Conservation (phyloP, 1,140 invertebrate species). For the Drosophila saltans region DNA sequence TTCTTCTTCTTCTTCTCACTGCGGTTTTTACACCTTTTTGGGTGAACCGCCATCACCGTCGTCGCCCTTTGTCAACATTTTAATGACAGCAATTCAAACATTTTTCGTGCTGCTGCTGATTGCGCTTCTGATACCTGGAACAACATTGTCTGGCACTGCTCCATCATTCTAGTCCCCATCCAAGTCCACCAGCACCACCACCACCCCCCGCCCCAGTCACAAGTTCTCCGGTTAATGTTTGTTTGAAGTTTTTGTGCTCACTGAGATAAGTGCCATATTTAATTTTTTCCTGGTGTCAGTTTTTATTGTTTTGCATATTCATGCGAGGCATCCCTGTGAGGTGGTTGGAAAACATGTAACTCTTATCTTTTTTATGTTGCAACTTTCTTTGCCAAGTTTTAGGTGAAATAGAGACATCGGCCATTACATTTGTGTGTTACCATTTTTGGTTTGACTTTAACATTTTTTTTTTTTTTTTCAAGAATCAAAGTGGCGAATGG, state of each 20-base stretch:
- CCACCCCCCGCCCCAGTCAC: too few species aligned
- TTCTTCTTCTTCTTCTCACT: slow-evolving; percentile 31
- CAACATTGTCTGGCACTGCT: slow-evolving; percentile 51
- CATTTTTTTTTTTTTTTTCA: too few species aligned
- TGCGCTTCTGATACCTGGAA: slow-evolving; percentile 60
- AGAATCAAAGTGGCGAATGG: too few species aligned
- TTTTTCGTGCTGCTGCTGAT: slow-evolving; percentile 55
- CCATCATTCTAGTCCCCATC: background rate
- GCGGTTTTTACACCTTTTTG: slow-evolving; percentile 74
- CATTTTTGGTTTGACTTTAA: background rate
- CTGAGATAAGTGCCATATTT: slow-evolving; percentile 73
- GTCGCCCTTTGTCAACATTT: slow-evolving; percentile 79
- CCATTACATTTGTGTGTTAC: background rate
- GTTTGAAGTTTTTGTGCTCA: slow-evolving; percentile 60
- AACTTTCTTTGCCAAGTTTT: slow-evolving; percentile 36
- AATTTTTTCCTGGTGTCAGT: slow-evolving; percentile 55
- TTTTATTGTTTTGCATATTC: slow-evolving; percentile 75
- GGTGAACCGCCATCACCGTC: slow-evolving; percentile 16
- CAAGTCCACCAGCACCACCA: background rate
- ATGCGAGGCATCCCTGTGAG: slow-evolving; percentile 30
- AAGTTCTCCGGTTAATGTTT: slow-evolving; percentile 36
- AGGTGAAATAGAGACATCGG: slow-evolving; percentile 8
- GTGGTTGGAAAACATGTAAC: background rate
- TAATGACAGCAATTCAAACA: slow-evolving; percentile 82
- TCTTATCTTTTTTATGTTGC: slow-evolving; percentile 75